These are phyloP conservation scores for Notechis scutatus DNA, from an alignment of 2,113 vertebrate genomes.

Conservation along the genomic window DNA sequence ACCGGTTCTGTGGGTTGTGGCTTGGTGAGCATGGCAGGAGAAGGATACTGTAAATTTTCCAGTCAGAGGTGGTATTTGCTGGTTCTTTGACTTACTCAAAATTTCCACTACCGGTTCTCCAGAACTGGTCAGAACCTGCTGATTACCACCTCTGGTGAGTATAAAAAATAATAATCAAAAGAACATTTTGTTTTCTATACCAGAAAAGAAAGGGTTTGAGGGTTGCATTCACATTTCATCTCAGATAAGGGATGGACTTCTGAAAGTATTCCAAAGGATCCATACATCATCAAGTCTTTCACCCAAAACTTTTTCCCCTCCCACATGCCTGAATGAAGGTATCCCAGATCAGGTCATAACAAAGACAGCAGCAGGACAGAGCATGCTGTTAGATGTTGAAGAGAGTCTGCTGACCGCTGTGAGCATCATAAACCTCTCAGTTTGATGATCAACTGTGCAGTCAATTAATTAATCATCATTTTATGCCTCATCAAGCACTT, in stretches of 20 bases:
- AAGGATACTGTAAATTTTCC: too few relatives aligned
- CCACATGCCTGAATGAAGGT: conserved; percentile 50
- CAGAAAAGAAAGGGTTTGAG: neutral
- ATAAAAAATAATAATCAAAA: neutral
- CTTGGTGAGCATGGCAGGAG: too few relatives aligned
- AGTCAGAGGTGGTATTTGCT: too few relatives aligned
- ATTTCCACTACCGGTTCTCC: too few relatives aligned
- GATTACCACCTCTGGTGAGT: too few relatives aligned
- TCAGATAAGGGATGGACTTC: conserved; percentile 53
- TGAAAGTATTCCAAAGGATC: conserved; percentile 11
- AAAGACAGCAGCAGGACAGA: conserved; percentile 78
- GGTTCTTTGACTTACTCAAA: too few relatives aligned
- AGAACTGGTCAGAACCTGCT: too few relatives aligned
- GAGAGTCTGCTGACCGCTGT: conserved; percentile 86
- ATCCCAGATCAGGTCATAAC: conserved; percentile 80
- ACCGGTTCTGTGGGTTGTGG: too few relatives aligned
- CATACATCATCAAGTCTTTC: conserved; percentile 9
- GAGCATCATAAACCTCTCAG: conserved; percentile 93
- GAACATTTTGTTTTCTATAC: neutral
- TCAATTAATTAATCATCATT: conserved; percentile 99
- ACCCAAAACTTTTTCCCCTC: conserved; percentile 43
- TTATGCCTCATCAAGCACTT: conserved; percentile 99
- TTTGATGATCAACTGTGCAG: conserved; percentile 97
- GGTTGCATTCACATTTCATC: neutral
- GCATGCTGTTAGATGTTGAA: conserved; percentile 65